Evolutionary conservation across 2,888 invertebrate species (phyloP), one percentile per base, ranked within the genome.

Genomic region (Synergus itoensis): DNA sequence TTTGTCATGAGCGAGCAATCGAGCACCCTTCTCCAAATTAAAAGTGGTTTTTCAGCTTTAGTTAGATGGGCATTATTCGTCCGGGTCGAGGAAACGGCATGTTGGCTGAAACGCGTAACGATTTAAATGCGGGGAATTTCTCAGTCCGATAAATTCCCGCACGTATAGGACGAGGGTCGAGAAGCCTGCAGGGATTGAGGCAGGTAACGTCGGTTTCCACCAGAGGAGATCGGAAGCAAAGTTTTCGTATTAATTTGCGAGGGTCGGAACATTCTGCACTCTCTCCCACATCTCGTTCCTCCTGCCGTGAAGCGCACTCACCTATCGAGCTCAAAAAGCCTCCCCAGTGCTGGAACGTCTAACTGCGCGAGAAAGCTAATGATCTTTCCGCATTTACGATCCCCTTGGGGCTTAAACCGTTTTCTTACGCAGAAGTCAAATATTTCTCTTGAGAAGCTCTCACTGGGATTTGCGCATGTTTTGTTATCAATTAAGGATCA

Each of bases 161-260:
- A 73, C 53, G 73, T 53, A 57, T 53, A 57, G 73, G 36, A 73
- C 53, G 36, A 53, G 48, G 79, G 79, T 76, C 76, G 41, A 77
- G 80, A 77, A 84, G 81, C 80, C 82, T 81, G 80, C 79, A 80
- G 80, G 81, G 80, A 84, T 82, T 79, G 82, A 81, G 65, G 79
- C 67, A 69, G 73, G 73, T 53, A 73, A 53, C 45, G 48, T 63
- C 48, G 77, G 80, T 79, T 84, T 82, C 78, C 73, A 77, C 65
- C 77, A 75, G 78, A 82, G 78, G 80, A 73, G 53, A 82, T 81
- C 76, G 79, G 63, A 78, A 82, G 81, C 79, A 84, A 84, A 84
- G 82, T 82, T 84, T 84, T 82, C 82, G 82, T 82, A 84, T 84
- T 84, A 82, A 84, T 84, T 84, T 84, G 82, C 81, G 80, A 73